phyloP scores from a whole-genome alignment of 2,888 invertebrate species.

The Nycteola revayana region DNA sequence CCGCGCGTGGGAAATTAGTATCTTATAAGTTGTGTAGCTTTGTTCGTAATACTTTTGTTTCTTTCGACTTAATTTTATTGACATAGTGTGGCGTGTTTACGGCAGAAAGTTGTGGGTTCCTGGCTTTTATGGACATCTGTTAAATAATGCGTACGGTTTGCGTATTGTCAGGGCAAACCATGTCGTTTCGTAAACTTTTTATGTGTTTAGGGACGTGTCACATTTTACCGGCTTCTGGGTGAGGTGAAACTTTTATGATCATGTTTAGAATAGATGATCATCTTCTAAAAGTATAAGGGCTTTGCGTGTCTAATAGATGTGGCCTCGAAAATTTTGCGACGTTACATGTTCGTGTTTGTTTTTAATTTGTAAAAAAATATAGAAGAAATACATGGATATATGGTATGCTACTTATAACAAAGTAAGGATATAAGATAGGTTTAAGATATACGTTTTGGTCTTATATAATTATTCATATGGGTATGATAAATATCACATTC shows the following conservation, averaged over 20 bases:
- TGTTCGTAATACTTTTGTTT: slow-evolving; percentile 32
- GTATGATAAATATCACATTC: too few relatives aligned
- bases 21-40: slow-evolving; percentile 26
- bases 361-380: too few relatives aligned
- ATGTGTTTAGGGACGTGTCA: slow-evolving; percentile 59
- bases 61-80: slow-evolving; percentile 53
- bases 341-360: too few relatives aligned
- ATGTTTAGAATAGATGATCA: slow-evolving; percentile 22
- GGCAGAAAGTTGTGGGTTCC: slow-evolving; percentile 50
- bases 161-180: slow-evolving; percentile 53
- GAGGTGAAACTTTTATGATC: slow-evolving; percentile 33
- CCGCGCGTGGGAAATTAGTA: too few relatives aligned
- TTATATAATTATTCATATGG: too few relatives aligned
- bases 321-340: too few relatives aligned
- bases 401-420: too few relatives aligned
- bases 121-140: slow-evolving; percentile 58
- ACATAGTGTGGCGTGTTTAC: slow-evolving; percentile 53
- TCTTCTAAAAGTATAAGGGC: too few relatives aligned
- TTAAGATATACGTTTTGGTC: too few relatives aligned
- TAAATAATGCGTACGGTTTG: slow-evolving; percentile 66
- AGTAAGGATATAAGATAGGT: too few relatives aligned
- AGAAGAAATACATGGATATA: too few relatives aligned
- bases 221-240: slow-evolving; percentile 43
- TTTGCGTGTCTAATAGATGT: too few relatives aligned
- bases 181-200: slow-evolving; percentile 55